Evolutionary conservation across 2,888 invertebrate genomes (phyloP), one percentile per base, ranked within the genome.

Genomic region (Exocentrus adspersus): DNA sequence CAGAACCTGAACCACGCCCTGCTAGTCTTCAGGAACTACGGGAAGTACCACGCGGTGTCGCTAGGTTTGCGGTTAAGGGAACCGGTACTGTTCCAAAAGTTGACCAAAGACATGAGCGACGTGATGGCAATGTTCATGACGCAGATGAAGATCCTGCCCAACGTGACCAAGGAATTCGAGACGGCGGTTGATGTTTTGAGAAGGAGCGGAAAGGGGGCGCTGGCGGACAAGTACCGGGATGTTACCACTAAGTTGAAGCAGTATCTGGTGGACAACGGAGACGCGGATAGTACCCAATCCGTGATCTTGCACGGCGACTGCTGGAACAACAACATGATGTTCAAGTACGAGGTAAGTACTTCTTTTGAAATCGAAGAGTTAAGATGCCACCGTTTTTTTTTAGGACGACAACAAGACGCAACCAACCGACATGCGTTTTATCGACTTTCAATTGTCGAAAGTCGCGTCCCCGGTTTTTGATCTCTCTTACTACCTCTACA

Each of bases 301-400:
- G 73, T 74, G 3, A 64, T 78, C 30, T 46, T 71, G 2, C 78
- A 78, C 67, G 77, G 78, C 3, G 79, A 79, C 65, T 75, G 77
- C 58, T 79, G 79, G 79, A 76, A 69, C 50, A 78, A 78, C 51
- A 79, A 79, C 52, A 75, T 79, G 72, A 72, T 79, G 74, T 79
- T 77, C 61, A 69, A 73, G 64, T 76, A 78, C 62, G 59, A 70
- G 45, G 78, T 78, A 68, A 69, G 72, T 65, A 24, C 24, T 5
- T 7, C 24, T 7, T 24, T 3, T 24, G 7, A 7, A 24, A 24
- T 24, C 3, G 24, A 24, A 24, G 7, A 24, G 7, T 24, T 7
- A 24, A 7, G 7, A 24, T 32, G 5, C 2, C 37, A 37, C 4
- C n/a, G 3, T 32, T 46, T 0, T 41, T 10, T 73, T 75, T 52